Base-by-base conservation (phyloP, 2,888 invertebrate species). In the Lissocephala sabroskyi region DNA sequence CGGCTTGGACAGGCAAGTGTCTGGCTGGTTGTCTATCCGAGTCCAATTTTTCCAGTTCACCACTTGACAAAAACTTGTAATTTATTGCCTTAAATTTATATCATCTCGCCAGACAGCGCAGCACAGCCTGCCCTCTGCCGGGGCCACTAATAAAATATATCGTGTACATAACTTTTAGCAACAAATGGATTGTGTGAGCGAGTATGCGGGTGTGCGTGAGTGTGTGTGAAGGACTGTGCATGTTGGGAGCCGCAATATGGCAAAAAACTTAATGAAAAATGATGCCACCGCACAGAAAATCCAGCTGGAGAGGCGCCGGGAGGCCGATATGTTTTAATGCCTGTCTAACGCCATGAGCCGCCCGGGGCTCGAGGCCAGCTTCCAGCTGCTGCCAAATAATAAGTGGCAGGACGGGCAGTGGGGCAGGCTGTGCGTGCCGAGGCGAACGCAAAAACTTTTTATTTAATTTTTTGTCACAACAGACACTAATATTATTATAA, bases 201-300 rank as follows among this genome's bases (percentile, higher is more conserved):
- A 36, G 11, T 10, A 18, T 30, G 11, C 16, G 1, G 7, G 9
- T 30, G 18, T 41, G 9, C 45, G 45, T 33, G 53, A 50, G 45
- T 40, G n/a, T n/a, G n/a, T n/a, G n/a, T n/a, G n/a, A n/a, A n/a
- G n/a, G n/a, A n/a, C n/a, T n/a, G n/a, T n/a, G n/a, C n/a, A n/a
- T n/a, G n/a, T n/a, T n/a, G n/a, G n/a, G n/a, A n/a, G n/a, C 35
- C 49, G 49, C 62, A 59, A 62, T 64, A 59, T 55, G 62, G 53
- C 57, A 56, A 52, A 73, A 65, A 58, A 65, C 65, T 58, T 64
- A 55, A 67, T 73, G 61, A 68, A 68, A 73, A 67, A 73, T 62
- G 62, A 65, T 57, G 32, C 46, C 49, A 16, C 44, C 29, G 17
- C 29, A 14, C 17, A 41, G 19, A 23, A 16, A 32, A 11, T 17